These are phyloP conservation scores for Plectus sambesii DNA, from an alignment of 1,140 invertebrate species.

Conservation along the genomic window DNA sequence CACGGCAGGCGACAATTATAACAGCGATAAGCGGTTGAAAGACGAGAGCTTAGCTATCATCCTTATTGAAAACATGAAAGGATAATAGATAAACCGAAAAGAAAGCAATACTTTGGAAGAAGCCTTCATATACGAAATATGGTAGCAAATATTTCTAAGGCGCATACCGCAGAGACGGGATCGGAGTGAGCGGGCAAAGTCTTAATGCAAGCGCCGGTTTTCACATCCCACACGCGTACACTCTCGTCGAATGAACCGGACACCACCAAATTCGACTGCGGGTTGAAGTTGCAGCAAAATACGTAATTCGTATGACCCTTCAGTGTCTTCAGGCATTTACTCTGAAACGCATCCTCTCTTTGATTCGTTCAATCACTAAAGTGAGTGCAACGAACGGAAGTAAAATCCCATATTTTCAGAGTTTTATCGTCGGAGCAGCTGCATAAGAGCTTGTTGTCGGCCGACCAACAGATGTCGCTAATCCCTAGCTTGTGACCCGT, in stretches of 20 bases:
- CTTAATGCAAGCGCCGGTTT: slow-evolving; percentile 96
- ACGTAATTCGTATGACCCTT: slow-evolving; percentile 99
- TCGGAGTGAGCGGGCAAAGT: slow-evolving; percentile 97
- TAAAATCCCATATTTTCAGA: slow-evolving; percentile 95
- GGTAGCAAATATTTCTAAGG: too few relatives aligned
- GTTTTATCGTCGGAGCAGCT: slow-evolving; percentile 99
- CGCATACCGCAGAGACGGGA: slow-evolving; percentile 85
- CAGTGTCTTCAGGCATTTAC: slow-evolving; percentile 93
- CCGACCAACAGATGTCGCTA: slow-evolving; percentile 96
- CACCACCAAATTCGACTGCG: slow-evolving; percentile 96
- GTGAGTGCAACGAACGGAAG: slow-evolving; percentile 65
- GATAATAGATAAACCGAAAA: too few relatives aligned
- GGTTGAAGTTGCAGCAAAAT: slow-evolving; percentile 99
- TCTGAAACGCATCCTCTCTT: too few relatives aligned
- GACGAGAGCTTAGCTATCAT: too few relatives aligned
- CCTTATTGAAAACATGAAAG: too few relatives aligned
- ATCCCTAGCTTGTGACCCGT: slow-evolving; percentile 93
- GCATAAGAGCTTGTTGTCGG: slow-evolving; percentile 82
- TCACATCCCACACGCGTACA: slow-evolving; percentile 97
- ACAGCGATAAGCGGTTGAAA: too few relatives aligned
- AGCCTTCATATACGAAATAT: too few relatives aligned
- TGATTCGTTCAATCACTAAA: too few relatives aligned
- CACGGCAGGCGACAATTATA: too few relatives aligned
- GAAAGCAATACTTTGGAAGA: too few relatives aligned
- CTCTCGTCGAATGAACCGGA: slow-evolving; percentile 99